Percentiles rank a stretch among this genome's conserved stretches.
These are phyloP conservation scores for Microcebus lehilahytsara DNA, from an alignment of 2,113 vertebrate genomes.

Conservation along the genomic window DNA sequence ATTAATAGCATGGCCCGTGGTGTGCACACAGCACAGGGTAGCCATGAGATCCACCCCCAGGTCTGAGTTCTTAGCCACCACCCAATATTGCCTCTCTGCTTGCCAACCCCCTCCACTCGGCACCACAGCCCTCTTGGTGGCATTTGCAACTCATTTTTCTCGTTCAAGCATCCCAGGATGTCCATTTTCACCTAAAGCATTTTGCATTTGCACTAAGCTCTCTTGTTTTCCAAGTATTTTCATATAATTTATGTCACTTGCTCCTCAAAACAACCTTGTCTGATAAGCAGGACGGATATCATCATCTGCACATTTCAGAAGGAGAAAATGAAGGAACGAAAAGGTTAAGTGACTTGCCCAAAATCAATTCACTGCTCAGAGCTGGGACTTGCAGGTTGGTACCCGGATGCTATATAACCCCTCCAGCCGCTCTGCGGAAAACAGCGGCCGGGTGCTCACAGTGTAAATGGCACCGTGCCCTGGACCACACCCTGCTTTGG, in stretches of 20 bases:
- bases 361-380: background rate
- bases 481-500: background rate
- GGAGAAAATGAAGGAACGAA: background rate
- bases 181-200: background rate
- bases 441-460: fast-evolving
- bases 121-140: background rate
- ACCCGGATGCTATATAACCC: background rate
- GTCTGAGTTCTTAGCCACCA: background rate
- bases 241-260: background rate
- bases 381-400: too few relatives aligned
- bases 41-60: background rate
- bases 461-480: background rate
- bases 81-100: background rate
- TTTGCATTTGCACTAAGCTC: background rate
- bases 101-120: background rate
- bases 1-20: fast-evolving
- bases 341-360: background rate
- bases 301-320: background rate
- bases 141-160: background rate
- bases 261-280: background rate
- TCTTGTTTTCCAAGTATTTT: background rate
- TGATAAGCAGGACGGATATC: background rate
- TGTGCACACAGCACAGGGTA: fast-evolving
- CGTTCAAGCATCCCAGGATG: background rate
- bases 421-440: background rate